A percentile compares a stretch with the other conserved stretches of the same genome.
These are phyloP conservation scores for Harpagoxenus sublaevis DNA, from an alignment of 2,888 invertebrate species.

Conservation along the genomic window DNA sequence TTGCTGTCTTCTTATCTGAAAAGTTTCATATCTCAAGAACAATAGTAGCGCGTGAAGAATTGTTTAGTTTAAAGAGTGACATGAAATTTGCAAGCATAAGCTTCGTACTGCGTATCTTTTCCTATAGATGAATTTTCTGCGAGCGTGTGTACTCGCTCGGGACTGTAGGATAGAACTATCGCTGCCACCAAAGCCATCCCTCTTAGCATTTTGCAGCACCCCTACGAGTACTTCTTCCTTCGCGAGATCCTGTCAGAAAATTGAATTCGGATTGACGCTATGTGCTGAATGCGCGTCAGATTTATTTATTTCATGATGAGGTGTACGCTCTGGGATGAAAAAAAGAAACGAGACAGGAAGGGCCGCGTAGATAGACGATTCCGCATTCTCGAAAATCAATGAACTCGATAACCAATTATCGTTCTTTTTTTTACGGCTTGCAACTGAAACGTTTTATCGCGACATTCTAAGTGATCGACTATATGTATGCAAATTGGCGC, in stretches of 20 bases:
- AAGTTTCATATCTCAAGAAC: not conserved
- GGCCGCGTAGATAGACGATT: slow-evolving; percentile 49
- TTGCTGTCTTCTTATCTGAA: not conserved
- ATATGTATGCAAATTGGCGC: slow-evolving; percentile 82
- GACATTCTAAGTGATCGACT: slow-evolving; percentile 53
- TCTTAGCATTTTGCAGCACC: slow-evolving; percentile 61
- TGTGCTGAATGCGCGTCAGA: slow-evolving; percentile 66
- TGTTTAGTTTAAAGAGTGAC: not conserved
- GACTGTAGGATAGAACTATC: slow-evolving; percentile 30
- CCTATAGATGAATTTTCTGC: slow-evolving; percentile 38
- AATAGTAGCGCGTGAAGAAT: not conserved
- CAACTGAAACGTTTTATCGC: slow-evolving; percentile 72
- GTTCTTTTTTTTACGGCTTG: slow-evolving; percentile 65
- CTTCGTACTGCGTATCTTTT: not conserved
- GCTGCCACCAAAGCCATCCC: slow-evolving; percentile 36
- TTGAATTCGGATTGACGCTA: slow-evolving; percentile 70
- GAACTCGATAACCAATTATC: slow-evolving; percentile 83
- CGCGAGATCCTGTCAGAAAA: slow-evolving; percentile 66
- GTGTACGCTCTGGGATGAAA: slow-evolving; percentile 42
- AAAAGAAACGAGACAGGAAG: slow-evolving; percentile 14
- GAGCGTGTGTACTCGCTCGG: not conserved
- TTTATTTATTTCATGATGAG: slow-evolving; percentile 70
- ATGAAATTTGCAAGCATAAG: slow-evolving; percentile 13
- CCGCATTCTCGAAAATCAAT: slow-evolving; percentile 70
- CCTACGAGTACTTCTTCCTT: slow-evolving; percentile 42